Evolutionary conservation across 1,140 invertebrate genomes (phyloP).

Genomic region (Pseudomyrmex concolor): DNA sequence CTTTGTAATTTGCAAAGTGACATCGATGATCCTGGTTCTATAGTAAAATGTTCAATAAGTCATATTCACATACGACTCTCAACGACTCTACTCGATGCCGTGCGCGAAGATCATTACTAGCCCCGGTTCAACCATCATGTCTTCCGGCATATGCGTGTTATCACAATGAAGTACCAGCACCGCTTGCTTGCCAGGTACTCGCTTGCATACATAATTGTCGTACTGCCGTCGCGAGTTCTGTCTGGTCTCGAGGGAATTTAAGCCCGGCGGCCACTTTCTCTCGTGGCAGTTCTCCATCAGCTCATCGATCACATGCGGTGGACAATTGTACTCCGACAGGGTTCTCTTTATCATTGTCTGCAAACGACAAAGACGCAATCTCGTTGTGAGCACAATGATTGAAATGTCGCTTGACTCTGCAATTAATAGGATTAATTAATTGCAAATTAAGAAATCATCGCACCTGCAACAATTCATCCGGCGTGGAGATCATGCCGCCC

Average conservation of each 20-base stretch:
- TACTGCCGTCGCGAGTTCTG: conserved; percentile 96
- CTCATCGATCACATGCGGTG: conserved; percentile 95
- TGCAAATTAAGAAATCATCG: background rate
- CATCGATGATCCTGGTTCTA: background rate
- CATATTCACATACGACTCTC: conserved; percentile 12
- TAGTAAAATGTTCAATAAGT: background rate
- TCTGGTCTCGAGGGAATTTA: conserved; percentile 96
- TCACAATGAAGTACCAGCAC: conserved; percentile 97
- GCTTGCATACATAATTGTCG: conserved; percentile 96
- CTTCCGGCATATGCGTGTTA: conserved; percentile 96
- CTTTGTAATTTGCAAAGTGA: background rate
- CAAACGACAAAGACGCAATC: conserved; percentile 14
- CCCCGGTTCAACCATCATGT: conserved; percentile 98
- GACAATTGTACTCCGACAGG: conserved; percentile 96
- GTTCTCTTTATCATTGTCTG: conserved; percentile 96
- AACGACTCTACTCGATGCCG: conserved; percentile 92
- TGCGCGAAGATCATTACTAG: conserved; percentile 99
- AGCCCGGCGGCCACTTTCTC: conserved; percentile 95
- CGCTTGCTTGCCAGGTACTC: conserved; percentile 97
- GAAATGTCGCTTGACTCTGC: background rate
- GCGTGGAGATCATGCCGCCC: conserved; percentile 99
- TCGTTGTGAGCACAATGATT: conserved; percentile 15
- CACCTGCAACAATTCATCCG: conserved; percentile 96
- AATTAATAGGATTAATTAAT: conserved; percentile 10
- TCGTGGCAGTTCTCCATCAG: conserved; percentile 99